Evolutionary conservation across 2,113 vertebrate genomes (phyloP), one percentile per base, ranked within the genome.

Genomic region (Hipposideros armiger): DNA sequence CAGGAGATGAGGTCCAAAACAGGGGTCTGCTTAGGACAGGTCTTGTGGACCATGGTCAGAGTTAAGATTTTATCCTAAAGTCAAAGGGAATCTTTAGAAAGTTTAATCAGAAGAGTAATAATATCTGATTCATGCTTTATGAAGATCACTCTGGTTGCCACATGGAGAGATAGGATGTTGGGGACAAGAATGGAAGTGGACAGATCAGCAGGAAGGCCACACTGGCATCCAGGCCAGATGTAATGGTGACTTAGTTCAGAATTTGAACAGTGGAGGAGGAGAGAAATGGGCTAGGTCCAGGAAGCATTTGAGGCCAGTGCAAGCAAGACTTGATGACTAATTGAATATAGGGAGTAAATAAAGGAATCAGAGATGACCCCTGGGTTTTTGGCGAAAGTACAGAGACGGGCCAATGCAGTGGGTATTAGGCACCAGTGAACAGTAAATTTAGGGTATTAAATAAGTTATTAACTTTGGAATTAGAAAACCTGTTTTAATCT

Each of bases 401-500:
- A 90, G 78, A 88, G 16, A 78, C 4, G 64, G 54, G 24, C 42
- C 93, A 76, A 91, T 82, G 9, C 58, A 78, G 42, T 45, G 13
- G 32, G 7, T 45, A 47, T 17, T 86, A 81, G 78, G 77, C 24
- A 69, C 40, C 60, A 47, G 19, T 36, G 36, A 77, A 28, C 3
- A 83, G 28, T 90, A 62, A 60, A 26, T 66, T 88, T 81, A 77
- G 54, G 7, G 16, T 50, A 58, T 14, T 77, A 40, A 90, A 4
- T 56, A 72, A n/a, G 47, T 40, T 87, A 32, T 47, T 90, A 72
- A 76, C 72, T 94, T 94, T 85, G 77, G 74, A 92, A 77, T 94
- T n/a, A 52, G n/a, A 90, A 94, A 95, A 80, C 4, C 28, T 80
- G 10, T 85, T 93, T 95, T 90, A 87, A 92, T 84, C 15, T 56